Evolutionary conservation across 2,888 invertebrate species (phyloP).

Genomic region (Mimumesa dahlbomi): DNA sequence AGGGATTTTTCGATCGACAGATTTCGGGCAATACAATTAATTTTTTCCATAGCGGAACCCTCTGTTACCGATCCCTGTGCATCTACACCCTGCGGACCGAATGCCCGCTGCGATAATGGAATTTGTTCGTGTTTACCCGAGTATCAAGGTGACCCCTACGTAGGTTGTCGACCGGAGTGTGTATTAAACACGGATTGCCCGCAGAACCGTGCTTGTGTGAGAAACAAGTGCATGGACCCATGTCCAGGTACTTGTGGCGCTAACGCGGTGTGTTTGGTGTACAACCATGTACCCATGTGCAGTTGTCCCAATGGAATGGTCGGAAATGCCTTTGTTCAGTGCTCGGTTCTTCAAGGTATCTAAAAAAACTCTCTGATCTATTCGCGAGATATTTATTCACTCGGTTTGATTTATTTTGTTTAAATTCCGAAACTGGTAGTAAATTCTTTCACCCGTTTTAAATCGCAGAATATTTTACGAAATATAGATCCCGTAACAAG

Average conservation of each 20-base stretch:
- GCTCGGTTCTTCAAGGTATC: conserved; percentile 59
- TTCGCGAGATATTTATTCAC: background rate
- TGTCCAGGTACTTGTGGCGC: conserved; percentile 81
- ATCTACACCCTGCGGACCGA: conserved; percentile 83
- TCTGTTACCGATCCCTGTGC: conserved; percentile 83
- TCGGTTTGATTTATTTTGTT: background rate
- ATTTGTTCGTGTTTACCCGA: conserved; percentile 84
- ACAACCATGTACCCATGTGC: conserved; percentile 80
- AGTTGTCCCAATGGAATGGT: conserved; percentile 86
- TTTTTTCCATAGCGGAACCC: conserved; percentile 72
- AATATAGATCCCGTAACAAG: conserved; percentile 26
- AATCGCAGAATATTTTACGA: too few relatives aligned
- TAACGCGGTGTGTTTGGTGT: conserved; percentile 80
- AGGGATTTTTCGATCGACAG: too few relatives aligned
- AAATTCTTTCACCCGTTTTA: too few relatives aligned
- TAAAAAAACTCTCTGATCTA: background rate
- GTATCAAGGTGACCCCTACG: conserved; percentile 83
- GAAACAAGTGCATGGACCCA: conserved; percentile 80
- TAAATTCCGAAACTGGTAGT: background rate
- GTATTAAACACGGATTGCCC: conserved; percentile 79
- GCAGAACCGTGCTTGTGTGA: conserved; percentile 79
- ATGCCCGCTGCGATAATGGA: conserved; percentile 81
- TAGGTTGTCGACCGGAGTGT: conserved; percentile 80
- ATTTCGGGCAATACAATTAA: too few relatives aligned
- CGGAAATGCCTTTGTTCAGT: conserved; percentile 87